phyloP scores from a whole-genome alignment of 2,113 vertebrate species.

The Bubo bubo region DNA sequence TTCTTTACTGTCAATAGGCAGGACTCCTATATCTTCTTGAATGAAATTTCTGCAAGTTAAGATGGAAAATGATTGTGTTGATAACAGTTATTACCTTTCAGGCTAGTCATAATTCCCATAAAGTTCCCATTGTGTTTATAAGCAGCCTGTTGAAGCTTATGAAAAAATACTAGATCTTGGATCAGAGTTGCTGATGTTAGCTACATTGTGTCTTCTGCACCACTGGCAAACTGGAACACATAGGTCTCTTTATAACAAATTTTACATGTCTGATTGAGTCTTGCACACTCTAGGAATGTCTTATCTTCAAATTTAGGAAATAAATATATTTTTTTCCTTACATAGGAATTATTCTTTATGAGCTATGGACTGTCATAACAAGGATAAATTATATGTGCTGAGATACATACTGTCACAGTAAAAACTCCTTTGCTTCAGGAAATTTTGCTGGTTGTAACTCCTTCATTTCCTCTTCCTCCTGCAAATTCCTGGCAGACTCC shows the following conservation, averaged over 20 bases:
- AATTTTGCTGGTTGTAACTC: background rate
- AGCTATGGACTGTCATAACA: background rate
- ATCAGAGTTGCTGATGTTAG: background rate
- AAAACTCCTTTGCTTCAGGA: background rate
- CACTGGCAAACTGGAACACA: background rate
- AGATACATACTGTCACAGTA: background rate
- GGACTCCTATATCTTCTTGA: background rate
- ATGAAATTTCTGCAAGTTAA: background rate
- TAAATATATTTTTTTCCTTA: background rate
- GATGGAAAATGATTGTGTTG: background rate
- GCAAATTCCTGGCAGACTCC: background rate
- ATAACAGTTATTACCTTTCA: background rate
- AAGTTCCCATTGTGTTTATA: background rate
- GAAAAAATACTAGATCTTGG: background rate
- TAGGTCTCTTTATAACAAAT: background rate
- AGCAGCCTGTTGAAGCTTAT: background rate
- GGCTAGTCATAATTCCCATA: background rate
- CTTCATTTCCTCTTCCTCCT: background rate
- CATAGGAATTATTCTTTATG: background rate
- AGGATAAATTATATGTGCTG: background rate
- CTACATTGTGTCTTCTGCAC: background rate
- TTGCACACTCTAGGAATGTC: background rate
- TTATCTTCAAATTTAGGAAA: background rate
- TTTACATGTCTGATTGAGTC: background rate
- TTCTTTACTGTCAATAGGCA: background rate